A percentile compares a stretch with the other conserved stretches of the same genome.
These are phyloP conservation scores for Pseudomugil tenellus DNA, from an alignment of 2,797 vertebrate species.

Conservation along the genomic window DNA sequence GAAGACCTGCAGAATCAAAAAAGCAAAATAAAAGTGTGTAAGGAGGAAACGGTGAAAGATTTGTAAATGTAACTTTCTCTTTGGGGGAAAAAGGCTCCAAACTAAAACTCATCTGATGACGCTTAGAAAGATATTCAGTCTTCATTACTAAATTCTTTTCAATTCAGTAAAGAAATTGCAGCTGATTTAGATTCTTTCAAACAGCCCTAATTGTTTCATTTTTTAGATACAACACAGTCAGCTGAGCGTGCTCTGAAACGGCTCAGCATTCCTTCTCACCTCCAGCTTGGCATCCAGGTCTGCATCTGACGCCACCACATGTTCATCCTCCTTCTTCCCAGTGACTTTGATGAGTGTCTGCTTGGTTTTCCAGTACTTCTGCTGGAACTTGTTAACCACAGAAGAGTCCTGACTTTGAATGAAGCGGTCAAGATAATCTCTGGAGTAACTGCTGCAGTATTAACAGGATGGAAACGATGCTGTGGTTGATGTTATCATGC, in stretches of 20 bases:
- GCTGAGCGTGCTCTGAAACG: neutral
- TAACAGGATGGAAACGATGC: neutral
- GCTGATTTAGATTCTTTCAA: neutral
- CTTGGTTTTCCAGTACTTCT: conserved; percentile 98
- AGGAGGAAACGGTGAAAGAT: no score
- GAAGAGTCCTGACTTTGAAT: conserved; percentile 92
- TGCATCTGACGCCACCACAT: conserved; percentile 95
- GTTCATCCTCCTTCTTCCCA: conserved; percentile 95
- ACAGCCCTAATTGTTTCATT: no score
- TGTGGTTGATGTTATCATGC: neutral
- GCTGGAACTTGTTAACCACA: conserved; percentile 96
- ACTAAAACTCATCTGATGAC: no score
- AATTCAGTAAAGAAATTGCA: no score
- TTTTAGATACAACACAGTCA: no score
- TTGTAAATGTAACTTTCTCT: no score
- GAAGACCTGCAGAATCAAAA: conserved; percentile 96
- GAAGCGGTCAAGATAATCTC: conserved; percentile 89
- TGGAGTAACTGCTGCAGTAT: conserved; percentile 83
- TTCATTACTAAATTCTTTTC: no score
- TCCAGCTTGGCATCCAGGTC: conserved; percentile 95
- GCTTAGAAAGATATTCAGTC: neutral
- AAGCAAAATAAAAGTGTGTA: no score
- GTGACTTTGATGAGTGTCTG: conserved; percentile 97
- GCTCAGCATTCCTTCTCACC: conserved; percentile 74
- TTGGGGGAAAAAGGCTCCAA: no score